phyloP scores from a whole-genome alignment of 37 sponge, comb jelly and placozoan species.

The Spongia lamella region DNA sequence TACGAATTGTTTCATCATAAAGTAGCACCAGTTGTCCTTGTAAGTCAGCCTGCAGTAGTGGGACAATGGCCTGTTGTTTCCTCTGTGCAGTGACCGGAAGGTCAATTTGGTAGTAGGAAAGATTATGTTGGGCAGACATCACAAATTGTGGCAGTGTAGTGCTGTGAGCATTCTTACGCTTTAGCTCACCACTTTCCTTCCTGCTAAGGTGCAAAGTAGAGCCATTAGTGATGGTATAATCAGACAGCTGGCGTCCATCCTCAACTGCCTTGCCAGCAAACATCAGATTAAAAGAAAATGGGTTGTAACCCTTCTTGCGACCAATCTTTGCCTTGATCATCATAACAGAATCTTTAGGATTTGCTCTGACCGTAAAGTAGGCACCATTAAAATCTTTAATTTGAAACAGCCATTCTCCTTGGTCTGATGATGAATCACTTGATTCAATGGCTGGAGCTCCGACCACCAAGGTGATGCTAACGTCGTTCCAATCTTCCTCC shows the following conservation, averaged over 20 bases:
- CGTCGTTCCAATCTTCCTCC: conserved; percentile 89
- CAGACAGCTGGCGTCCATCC: conserved; percentile 77
- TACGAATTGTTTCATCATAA: conserved; percentile 74
- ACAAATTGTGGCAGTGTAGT: conserved; percentile 47
- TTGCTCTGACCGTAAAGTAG: conserved; percentile 41
- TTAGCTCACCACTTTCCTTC: neutral
- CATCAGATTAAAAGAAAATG: conserved; percentile 52
- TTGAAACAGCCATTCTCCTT: conserved; percentile 45
- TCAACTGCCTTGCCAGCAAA: conserved; percentile 80
- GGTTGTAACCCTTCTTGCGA: conserved; percentile 42
- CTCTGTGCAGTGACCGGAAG: conserved; percentile 80
- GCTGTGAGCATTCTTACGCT: neutral
- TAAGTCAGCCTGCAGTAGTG: conserved; percentile 71
- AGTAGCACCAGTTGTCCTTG: conserved; percentile 76
- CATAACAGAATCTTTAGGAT: conserved; percentile 78
- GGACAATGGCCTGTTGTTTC: conserved; percentile 90
- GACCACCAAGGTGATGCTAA: conserved; percentile 78
- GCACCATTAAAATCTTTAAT: conserved; percentile 50
- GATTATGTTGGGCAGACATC: conserved; percentile 79
- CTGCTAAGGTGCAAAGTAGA: conserved; percentile 52
- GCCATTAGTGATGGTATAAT: conserved; percentile 77
- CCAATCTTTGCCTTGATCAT: conserved; percentile 58
- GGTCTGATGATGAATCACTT: conserved; percentile 1
- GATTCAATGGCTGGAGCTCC: conserved; percentile 76
- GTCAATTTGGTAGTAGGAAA: conserved; percentile 84